Base-by-base conservation (phyloP, 2,888 invertebrate genomes). In the Parnassius glacialis region DNA sequence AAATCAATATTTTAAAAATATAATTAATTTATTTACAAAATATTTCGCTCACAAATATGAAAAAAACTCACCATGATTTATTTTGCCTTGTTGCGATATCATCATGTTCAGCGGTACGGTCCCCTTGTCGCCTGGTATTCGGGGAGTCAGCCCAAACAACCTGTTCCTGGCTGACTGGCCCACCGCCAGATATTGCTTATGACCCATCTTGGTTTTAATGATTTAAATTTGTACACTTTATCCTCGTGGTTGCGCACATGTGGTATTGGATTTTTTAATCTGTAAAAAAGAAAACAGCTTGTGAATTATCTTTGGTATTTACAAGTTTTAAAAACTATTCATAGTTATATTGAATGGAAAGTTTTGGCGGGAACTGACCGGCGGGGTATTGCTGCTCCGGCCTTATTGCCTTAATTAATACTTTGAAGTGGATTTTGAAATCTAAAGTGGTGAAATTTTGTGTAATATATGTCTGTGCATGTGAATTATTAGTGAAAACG, bases 181-280 rank as follows among this genome's bases (percentile, higher is more conserved):
- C 75, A 96, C 95, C 72, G 94, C 94, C 81, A 95, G 90, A 80
- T 96, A 96, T 74, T 96, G 95, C 79, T 95, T 95, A 81, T 95
- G 95, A 68, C 94, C 95, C 94, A 95, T 94, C 67, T 80, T 85
- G 16, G 59, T 60, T 50, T 48, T 13, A 48, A 16, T 48, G 16
- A 48, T 48, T 13, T 48, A 9, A 10, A 9, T 13, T 13, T 48
- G 48, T 48, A 12, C 9, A 10, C 11, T 48, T 7, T 48, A 9
- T 51, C 58, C 44, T 43, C 43, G 43, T n/a, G 34, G 52, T 58
- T 43, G 58, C 58, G 44, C 52, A 52, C 58, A 52, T 52, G 51
- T 52, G 10, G 48, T 48, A 11, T 44, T 43, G 12, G n/a, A 20
- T 13, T 20, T 16, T 43, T 53, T 44, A 9, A 2, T 61, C 61